Percentiles rank a stretch among this genome's conserved stretches.
phyloP scores from a whole-genome alignment of 1,140 invertebrate genomes.

The Ectropis grisescens region DNA sequence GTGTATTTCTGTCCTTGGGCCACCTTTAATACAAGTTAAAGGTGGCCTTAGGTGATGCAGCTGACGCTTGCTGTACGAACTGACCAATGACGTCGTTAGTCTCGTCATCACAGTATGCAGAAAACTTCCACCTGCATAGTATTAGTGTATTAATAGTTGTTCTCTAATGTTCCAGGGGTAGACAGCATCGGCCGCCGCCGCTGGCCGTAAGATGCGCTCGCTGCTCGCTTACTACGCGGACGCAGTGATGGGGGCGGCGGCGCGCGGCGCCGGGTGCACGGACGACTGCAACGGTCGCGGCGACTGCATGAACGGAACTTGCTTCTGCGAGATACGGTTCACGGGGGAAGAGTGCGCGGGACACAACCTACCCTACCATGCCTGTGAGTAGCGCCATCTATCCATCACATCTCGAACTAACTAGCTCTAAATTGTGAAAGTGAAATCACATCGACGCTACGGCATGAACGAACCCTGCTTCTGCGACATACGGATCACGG shows the following conservation, averaged over 20 bases:
- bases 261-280: slow-evolving; percentile 55
- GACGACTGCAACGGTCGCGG: slow-evolving; percentile 89
- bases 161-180: no score
- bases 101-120: no score
- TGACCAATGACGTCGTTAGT: no score
- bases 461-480: slow-evolving; percentile 92
- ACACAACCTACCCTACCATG: slow-evolving; percentile 75
- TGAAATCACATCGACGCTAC: slow-evolving; percentile 32
- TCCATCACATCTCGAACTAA: neutral
- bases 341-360: slow-evolving; percentile 74
- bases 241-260: slow-evolving; percentile 49
- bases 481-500: slow-evolving; percentile 84
- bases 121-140: slow-evolving; percentile 12
- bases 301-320: slow-evolving; percentile 91
- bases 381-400: slow-evolving; percentile 52
- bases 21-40: no score
- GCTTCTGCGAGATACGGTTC: slow-evolving; percentile 87
- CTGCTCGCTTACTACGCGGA: slow-evolving; percentile 57
- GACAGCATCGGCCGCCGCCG: no score
- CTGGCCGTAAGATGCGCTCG: slow-evolving; percentile 45
- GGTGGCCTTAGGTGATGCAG: no score
- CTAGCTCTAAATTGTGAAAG: no score
- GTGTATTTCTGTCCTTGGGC: no score
- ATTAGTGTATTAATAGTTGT: slow-evolving; percentile 18
- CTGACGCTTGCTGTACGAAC: no score